These are phyloP conservation scores for Sarcophaga peregrina DNA, from an alignment of 1,140 invertebrate genomes.

Conservation along the genomic window DNA sequence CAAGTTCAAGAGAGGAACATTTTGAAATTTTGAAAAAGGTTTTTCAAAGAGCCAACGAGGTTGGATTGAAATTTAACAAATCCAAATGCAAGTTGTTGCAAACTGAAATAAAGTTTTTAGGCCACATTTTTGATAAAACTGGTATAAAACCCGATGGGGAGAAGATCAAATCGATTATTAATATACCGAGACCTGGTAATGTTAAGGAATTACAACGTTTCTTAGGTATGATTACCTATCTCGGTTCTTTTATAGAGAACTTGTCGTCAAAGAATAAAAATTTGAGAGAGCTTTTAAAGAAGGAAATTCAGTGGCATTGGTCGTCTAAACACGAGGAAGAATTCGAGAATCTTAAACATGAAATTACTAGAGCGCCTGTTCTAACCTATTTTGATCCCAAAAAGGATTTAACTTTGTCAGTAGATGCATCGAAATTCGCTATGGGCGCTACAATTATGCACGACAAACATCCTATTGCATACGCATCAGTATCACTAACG, in stretches of 20 bases:
- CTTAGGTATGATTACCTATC: too few relatives aligned
- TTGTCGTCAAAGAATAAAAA: conserved; percentile 50
- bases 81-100: conserved; percentile 47
- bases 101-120: conserved; percentile 52
- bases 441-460: too few relatives aligned
- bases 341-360: conserved; percentile 53
- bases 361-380: conserved; percentile 31
- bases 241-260: conserved; percentile 54
- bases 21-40: conserved; percentile 54
- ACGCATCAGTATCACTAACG: conserved; percentile 52
- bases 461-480: too few relatives aligned
- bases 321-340: background rate
- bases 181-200: conserved; percentile 53
- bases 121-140: conserved; percentile 43
- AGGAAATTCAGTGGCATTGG: conserved; percentile 31
- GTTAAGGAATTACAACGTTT: conserved; percentile 55
- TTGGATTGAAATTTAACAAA: conserved; percentile 46
- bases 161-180: conserved; percentile 52
- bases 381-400: conserved; percentile 40
- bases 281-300: conserved; percentile 42
- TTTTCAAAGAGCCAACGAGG: conserved; percentile 49
- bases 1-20: conserved; percentile 50
- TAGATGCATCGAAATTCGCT: too few relatives aligned
- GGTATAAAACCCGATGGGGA: conserved; percentile 50
- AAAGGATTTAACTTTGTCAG: too few relatives aligned